phyloP scores from a whole-genome alignment of 2,888 invertebrate genomes.

The Lumbricus terrestris region DNA sequence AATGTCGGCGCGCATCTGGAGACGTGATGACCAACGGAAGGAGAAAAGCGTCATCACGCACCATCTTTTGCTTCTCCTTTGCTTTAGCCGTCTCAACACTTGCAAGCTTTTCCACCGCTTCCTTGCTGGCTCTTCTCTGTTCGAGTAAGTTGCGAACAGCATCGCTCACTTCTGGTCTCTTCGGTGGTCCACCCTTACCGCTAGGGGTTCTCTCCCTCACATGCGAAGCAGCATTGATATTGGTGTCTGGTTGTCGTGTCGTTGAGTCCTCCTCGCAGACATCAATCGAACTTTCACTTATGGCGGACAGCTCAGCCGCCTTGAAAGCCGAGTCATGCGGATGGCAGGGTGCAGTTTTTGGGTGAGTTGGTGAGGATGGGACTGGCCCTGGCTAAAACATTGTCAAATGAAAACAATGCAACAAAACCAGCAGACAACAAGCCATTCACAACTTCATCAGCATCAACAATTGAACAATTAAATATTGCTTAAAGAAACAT shows the following conservation, averaged over 20 bases:
- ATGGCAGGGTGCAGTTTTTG: not conserved
- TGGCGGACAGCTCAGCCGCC: not conserved
- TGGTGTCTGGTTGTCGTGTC: not conserved
- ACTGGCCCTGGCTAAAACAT: not conserved
- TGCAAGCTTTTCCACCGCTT: not conserved
- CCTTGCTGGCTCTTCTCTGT: not conserved
- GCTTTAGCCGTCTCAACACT: not conserved
- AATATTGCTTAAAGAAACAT: not conserved
- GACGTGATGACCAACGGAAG: not conserved
- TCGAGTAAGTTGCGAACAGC: not conserved
- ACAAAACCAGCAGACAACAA: not conserved
- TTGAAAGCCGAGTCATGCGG: not conserved
- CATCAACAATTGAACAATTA: no score
- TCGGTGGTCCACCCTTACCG: not conserved
- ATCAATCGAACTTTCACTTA: not conserved
- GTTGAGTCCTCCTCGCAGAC: not conserved
- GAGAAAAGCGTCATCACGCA: not conserved
- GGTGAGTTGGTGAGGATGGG: not conserved
- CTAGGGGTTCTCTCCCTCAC: not conserved
- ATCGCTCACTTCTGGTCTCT: not conserved
- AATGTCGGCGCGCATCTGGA: not conserved
- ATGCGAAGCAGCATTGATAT: not conserved
- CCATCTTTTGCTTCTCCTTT: not conserved
- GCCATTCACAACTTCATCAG: not conserved
- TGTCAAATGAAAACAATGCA: not conserved